phyloP scores from a whole-genome alignment of 1,140 invertebrate species.

The Neuroterus valhalla region DNA sequence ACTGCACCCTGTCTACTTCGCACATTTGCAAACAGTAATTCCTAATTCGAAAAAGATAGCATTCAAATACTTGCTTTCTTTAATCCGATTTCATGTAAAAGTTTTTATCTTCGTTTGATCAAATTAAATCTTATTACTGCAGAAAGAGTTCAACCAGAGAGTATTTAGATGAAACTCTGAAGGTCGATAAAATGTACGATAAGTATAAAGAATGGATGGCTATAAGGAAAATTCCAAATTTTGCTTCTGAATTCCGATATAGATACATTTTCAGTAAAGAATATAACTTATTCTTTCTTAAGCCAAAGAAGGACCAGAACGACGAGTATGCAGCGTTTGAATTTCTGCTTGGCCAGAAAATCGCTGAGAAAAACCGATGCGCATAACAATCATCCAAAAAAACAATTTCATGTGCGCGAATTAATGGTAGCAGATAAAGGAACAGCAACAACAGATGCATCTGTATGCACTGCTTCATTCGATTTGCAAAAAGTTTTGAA shows the following conservation, averaged over 20 bases:
- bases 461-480: conserved; percentile 12
- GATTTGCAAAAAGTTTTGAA: conserved; percentile 39
- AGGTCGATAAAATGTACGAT: neutral
- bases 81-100: too few species aligned
- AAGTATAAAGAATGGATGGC: neutral
- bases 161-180: neutral
- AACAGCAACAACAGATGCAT: neutral
- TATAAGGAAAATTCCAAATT: neutral
- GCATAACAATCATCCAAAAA: neutral
- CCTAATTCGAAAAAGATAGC: too few species aligned
- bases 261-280: neutral
- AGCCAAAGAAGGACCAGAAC: neutral
- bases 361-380: neutral
- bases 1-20: too few species aligned
- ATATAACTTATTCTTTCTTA: neutral
- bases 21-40: too few species aligned
- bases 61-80: too few species aligned
- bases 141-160: neutral
- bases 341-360: neutral
- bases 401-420: neutral
- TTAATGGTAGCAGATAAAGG: neutral
- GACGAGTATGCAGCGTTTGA: neutral
- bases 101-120: too few species aligned
- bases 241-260: neutral
- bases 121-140: neutral